phyloP scores from a whole-genome alignment of 2,797 vertebrate genomes.

The Tarsius wallacei region DNA sequence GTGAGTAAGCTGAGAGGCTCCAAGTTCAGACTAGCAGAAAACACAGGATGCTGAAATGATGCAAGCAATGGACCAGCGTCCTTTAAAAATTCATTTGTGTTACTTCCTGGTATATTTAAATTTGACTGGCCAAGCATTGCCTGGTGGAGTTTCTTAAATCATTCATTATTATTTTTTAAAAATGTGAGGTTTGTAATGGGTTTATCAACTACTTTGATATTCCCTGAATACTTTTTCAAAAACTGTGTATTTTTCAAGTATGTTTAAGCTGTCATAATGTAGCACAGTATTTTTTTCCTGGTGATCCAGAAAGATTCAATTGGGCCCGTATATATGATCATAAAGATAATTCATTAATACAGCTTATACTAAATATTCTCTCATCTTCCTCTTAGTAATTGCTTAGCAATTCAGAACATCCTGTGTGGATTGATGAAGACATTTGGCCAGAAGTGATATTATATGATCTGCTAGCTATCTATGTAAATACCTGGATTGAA shows the following conservation, averaged over 20 bases:
- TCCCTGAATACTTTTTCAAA: constrained; percentile 54
- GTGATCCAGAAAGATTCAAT: not conserved
- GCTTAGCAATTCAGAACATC: constrained; percentile 20
- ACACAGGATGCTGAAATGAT: not conserved
- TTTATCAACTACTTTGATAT: constrained; percentile 55
- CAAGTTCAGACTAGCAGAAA: not conserved
- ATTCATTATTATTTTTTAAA: constrained; percentile 32
- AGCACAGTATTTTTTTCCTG: not conserved
- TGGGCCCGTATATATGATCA: not conserved
- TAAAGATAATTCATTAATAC: constrained; percentile 43
- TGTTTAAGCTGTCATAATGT: not conserved
- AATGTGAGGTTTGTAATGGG: constrained; percentile 13
- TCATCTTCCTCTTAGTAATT: not conserved
- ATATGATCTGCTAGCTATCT: not conserved
- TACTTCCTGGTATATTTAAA: constrained; percentile 34
- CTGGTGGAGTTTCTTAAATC: not conserved
- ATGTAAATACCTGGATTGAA: not conserved
- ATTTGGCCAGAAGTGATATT: not conserved
- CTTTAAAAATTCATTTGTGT: not conserved
- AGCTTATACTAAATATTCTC: not conserved
- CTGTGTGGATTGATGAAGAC: not conserved
- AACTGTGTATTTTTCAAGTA: constrained; percentile 47
- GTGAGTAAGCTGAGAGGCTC: not conserved
- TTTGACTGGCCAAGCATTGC: not conserved
- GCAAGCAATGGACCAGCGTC: not conserved